These are phyloP conservation scores for Vespertilio murinus DNA, from an alignment of 2,797 vertebrate genomes.

Conservation along the genomic window DNA sequence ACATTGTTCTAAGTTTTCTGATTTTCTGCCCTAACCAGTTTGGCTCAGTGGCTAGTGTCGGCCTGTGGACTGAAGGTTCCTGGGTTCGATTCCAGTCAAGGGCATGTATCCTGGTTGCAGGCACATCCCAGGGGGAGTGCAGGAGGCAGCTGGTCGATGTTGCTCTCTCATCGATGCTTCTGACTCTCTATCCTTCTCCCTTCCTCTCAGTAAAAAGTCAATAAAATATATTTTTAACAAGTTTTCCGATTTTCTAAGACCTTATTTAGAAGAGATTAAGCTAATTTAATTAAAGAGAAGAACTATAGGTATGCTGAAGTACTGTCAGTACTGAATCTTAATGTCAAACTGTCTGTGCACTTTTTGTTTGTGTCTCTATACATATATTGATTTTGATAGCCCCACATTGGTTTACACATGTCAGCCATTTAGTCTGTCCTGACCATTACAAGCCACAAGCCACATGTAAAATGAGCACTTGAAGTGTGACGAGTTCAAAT, in stretches of 20 bases:
- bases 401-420: neutral
- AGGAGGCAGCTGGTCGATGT: too few relatives aligned
- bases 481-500: neutral
- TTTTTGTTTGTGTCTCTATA: neutral
- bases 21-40: neutral
- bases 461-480: neutral
- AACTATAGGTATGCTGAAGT: neutral
- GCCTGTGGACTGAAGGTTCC: neutral
- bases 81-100: too few relatives aligned
- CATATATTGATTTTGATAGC: neutral
- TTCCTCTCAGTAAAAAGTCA: too few relatives aligned
- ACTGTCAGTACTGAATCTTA: slow-evolving; percentile 1
- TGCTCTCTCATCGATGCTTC: too few relatives aligned
- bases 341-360: neutral
- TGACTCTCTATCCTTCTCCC: too few relatives aligned
- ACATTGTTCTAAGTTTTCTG: neutral
- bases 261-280: neutral
- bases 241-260: slow-evolving; percentile 31
- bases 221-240: too few relatives aligned
- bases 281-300: slow-evolving; percentile 12
- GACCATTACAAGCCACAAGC: neutral
- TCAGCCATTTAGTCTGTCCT: neutral
- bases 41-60: too few relatives aligned
- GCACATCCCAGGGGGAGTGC: too few relatives aligned
- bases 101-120: too few relatives aligned